A percentile compares a stretch with the other conserved stretches of the same genome.
These are phyloP conservation scores for Notolepis coatsorum DNA, from an alignment of 2,797 vertebrate genomes.

Conservation along the genomic window DNA sequence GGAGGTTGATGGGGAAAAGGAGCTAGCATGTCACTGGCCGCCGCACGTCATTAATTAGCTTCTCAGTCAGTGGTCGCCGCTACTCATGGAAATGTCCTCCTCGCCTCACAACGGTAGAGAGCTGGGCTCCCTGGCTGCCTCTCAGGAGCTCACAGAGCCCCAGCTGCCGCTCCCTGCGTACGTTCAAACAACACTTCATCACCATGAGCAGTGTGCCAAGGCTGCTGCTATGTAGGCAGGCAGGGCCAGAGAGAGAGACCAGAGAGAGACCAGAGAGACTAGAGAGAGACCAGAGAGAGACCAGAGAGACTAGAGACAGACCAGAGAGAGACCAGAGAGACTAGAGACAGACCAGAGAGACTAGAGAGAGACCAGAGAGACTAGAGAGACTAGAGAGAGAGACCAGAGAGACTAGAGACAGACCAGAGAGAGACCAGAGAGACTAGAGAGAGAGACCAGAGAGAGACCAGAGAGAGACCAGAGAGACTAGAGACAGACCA, in stretches of 20 bases:
- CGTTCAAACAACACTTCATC: constrained; percentile 54
- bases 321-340: too few relatives aligned
- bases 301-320: too few relatives aligned
- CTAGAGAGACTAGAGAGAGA: too few relatives aligned
- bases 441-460: too few relatives aligned
- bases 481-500: too few relatives aligned
- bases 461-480: too few relatives aligned
- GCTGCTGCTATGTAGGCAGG: constrained; percentile 6
- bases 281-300: too few relatives aligned
- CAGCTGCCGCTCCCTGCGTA: constrained; percentile 45
- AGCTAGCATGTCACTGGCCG: constrained; percentile 23
- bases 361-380: too few relatives aligned
- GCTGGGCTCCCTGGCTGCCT: not conserved
- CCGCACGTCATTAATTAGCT: constrained; percentile 21
- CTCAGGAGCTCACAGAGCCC: constrained; percentile 23
- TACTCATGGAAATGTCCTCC: constrained; percentile 27
- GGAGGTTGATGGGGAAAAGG: constrained; percentile 39
- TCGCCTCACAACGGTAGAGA: not conserved
- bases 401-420: too few relatives aligned
- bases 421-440: too few relatives aligned
- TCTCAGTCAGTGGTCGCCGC: not conserved
- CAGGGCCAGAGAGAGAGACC: constrained; percentile 7
- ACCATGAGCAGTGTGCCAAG: constrained; percentile 34
- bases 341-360: too few relatives aligned
- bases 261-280: too few relatives aligned